Evolutionary conservation across 2,888 invertebrate species (phyloP), one percentile per base, ranked within the genome.

Genomic region (Epistrophella euchroma): DNA sequence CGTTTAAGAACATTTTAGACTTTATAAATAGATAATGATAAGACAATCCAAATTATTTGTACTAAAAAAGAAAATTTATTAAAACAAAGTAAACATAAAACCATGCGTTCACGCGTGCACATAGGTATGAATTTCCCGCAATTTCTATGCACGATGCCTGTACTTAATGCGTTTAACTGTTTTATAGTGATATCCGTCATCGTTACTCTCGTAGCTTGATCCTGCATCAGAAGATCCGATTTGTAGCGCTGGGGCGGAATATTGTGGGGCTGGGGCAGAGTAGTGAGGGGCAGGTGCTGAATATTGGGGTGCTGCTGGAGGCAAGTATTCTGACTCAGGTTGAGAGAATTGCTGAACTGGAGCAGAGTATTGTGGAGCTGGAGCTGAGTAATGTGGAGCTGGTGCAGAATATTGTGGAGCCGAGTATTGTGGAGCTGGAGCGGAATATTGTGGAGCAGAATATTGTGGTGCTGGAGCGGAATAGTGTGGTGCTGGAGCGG

Each of bases 121-220:
- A 62, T 28, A 83, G n/a, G n/a, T n/a, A n/a, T n/a, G n/a, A n/a
- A n/a, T 17, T 40, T 17, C 22, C 17, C 19, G 13, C 7, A 60
- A 40, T 52, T 81, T 56, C 62, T 81, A 85, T 55, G 81, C 58
- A 17, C 88, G 88, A 35, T 88, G 82, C 82, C 88, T 89, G 72
- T 88, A 86, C 60, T 87, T 88, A 79, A 88, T 88, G 56, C 79
- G 71, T 19, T 88, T 88, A 10, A 89, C 88, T 17, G 88, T 85
- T 43, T 76, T 88, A 60, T 89, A 89, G 37, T 70, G 88, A 52
- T 89, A 89, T 47, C 89, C 89, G 55, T 88, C 88, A 50, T 84
- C 70, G 70, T 50, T 79, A 22, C 37, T 15, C 47, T 88, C 80
- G 15, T 78, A 77, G 28, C 76, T 70, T 3, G 75, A 66, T n/a